phyloP scores from a whole-genome alignment of 2,888 invertebrate genomes.

The Ephialtes manifestator region DNA sequence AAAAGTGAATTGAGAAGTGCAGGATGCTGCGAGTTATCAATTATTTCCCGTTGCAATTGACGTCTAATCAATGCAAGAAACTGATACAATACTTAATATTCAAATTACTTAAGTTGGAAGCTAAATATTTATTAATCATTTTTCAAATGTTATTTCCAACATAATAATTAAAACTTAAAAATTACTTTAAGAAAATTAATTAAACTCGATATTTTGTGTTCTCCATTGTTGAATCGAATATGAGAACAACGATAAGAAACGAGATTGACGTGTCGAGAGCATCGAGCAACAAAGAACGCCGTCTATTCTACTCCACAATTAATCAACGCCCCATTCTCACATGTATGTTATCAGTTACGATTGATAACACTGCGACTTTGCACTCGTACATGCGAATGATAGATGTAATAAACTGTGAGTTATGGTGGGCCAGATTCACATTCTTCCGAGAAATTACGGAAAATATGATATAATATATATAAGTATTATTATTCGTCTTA shows the following conservation, averaged over 20 bases:
- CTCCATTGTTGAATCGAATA: background rate
- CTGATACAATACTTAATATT: background rate
- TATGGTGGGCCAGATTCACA: background rate
- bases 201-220: background rate
- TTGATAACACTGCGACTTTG: slow-evolving; percentile 64
- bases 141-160: background rate
- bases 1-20: background rate
- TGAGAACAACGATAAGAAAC: slow-evolving; percentile 13
- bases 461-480: background rate
- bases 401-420: slow-evolving; percentile 4
- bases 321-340: slow-evolving; percentile 32
- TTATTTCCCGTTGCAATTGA: background rate
- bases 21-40: slow-evolving; percentile 1
- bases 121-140: background rate
- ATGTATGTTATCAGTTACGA: slow-evolving; percentile 49
- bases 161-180: background rate
- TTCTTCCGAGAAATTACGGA: slow-evolving; percentile 26
- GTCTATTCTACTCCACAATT: slow-evolving; percentile 19
- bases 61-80: background rate
- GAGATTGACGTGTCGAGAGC: slow-evolving; percentile 24
- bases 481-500: background rate
- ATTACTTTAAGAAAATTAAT: background rate
- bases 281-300: slow-evolving; percentile 33
- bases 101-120: background rate
- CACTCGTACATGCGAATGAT: slow-evolving; percentile 52